Percentiles rank a stretch among this genome's conserved stretches.
Evolutionary conservation across 2,888 invertebrate species (phyloP).

Genomic region (Platynereis dumerilii): DNA sequence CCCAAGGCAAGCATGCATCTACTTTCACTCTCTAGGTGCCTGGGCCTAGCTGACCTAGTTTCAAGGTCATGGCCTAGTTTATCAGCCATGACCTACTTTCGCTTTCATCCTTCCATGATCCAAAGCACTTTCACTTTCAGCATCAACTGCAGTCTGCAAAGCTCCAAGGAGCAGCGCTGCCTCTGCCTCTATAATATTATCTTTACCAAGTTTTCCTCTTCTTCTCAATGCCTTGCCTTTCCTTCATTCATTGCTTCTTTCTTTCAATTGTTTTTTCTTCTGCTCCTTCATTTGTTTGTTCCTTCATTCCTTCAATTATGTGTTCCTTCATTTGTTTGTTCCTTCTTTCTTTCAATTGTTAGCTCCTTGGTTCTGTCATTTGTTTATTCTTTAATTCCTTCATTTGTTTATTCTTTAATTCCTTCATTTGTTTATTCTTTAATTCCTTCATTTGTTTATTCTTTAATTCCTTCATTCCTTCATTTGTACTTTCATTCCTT

Average conservation of each 20-base stretch:
- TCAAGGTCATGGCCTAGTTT: no score
- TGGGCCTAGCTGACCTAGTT: no score
- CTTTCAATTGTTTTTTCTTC: background rate
- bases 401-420: background rate
- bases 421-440: background rate
- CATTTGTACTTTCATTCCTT: background rate
- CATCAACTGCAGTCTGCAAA: no score
- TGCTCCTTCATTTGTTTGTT: background rate
- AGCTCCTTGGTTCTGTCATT: background rate
- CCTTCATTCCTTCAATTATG: background rate
- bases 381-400: background rate
- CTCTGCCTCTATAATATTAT: no score
- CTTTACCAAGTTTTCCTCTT: no score
- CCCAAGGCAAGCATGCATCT: no score
- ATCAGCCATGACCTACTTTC: no score
- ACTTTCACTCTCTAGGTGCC: no score
- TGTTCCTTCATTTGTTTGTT: background rate
- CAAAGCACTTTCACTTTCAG: no score
- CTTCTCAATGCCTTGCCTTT: background rate
- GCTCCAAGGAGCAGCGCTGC: no score
- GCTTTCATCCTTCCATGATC: no score
- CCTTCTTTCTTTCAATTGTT: background rate
- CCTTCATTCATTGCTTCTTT: background rate
- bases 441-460: background rate
- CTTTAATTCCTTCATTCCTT: background rate